These are phyloP conservation scores for Chironomus tepperi DNA, from an alignment of 1,140 invertebrate genomes.

Conservation along the genomic window DNA sequence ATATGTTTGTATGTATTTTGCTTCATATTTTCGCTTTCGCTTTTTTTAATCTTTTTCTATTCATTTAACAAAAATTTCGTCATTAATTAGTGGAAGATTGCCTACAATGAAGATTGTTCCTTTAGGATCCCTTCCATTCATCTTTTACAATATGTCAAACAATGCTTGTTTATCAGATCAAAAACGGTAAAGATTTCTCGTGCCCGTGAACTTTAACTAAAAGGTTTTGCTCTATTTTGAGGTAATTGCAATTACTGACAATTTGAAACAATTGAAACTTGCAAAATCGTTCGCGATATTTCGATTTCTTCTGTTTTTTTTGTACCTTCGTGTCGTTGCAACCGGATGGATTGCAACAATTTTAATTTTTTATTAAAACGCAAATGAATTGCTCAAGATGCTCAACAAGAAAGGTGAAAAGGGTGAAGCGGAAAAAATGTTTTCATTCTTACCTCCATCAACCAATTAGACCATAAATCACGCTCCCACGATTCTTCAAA, in stretches of 20 bases:
- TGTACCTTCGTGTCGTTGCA: background rate
- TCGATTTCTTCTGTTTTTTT: background rate
- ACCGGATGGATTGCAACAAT: background rate
- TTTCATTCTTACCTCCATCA: conserved; percentile 45
- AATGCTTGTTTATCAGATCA: too few species aligned
- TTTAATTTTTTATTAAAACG: background rate
- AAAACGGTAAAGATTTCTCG: too few species aligned
- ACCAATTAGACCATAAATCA: conserved; percentile 53
- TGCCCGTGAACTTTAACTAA: background rate
- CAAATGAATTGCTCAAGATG: background rate
- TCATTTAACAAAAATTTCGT: conserved; percentile 10
- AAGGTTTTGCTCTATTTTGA: background rate
- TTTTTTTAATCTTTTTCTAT: conserved; percentile 7
- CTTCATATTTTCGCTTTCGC: background rate
- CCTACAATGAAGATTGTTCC: too few species aligned
- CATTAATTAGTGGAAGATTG: background rate
- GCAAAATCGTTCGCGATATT: background rate
- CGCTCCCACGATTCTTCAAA: conserved; percentile 54
- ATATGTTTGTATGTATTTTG: background rate
- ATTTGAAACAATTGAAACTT: background rate
- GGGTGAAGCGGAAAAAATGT: background rate
- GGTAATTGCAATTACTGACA: background rate
- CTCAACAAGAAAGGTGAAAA: background rate
- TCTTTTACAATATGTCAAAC: too few species aligned
- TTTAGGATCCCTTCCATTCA: background rate